Evolutionary conservation across 2,797 vertebrate species (phyloP).

Genomic region (Lateolabrax maculatus): DNA sequence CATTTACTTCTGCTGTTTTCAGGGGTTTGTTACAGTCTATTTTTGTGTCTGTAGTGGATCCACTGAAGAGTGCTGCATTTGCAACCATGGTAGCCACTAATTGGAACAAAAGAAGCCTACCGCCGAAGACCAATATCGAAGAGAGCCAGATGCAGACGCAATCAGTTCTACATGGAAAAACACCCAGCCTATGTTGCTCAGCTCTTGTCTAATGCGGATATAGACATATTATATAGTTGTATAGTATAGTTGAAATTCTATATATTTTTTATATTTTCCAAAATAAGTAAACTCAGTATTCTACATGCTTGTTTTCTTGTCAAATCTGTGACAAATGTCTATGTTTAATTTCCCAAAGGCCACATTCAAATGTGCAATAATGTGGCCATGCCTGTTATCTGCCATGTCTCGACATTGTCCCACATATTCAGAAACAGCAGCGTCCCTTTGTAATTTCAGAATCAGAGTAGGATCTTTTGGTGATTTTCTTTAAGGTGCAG

Average conservation of each 20-base stretch:
- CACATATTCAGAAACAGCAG: conserved; percentile 34
- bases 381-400: conserved; percentile 10
- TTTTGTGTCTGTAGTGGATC: conserved; percentile 9
- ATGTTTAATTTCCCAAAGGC: conserved; percentile 20
- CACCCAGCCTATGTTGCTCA: background rate
- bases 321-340: conserved; percentile 11
- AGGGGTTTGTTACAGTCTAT: conserved; percentile 13
- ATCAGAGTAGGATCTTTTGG: conserved; percentile 68
- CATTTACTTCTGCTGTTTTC: background rate
- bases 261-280: background rate
- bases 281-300: background rate
- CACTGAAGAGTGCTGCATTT: conserved; percentile 33
- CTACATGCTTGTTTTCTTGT: conserved; percentile 19
- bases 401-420: conserved; percentile 19
- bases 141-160: conserved; percentile 37
- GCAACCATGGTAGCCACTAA: conserved; percentile 49
- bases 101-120: conserved; percentile 53
- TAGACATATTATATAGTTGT: too few relatives aligned
- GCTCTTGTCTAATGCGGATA: background rate
- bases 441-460: conserved; percentile 60
- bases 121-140: conserved; percentile 7
- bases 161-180: conserved; percentile 48
- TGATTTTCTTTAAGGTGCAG: conserved; percentile 72
- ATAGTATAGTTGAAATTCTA: background rate
- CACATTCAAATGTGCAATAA: conserved; percentile 14